These are phyloP conservation scores for Oryctolagus cuniculus DNA, from an alignment of 2,113 vertebrate species.

Conservation along the genomic window mOryCun1.1 NC_091436.1:24192501-24193000, in stretches of 20 bases:
- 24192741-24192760: not conserved
- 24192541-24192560: too few species aligned
- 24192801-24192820: not conserved
- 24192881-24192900: not conserved
- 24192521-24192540: too few species aligned
- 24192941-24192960: too few species aligned
- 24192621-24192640: not conserved
- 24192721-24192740: constrained; percentile 5
- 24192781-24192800: not conserved
- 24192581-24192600: too few species aligned
- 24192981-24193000: too few species aligned
- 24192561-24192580: too few species aligned
- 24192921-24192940: too few species aligned
- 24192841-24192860: too few species aligned
- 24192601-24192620: too few species aligned
- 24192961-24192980: too few species aligned
- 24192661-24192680: not conserved
- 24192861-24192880: not conserved
- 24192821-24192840: not conserved
- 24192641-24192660: not conserved
- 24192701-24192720: not conserved
- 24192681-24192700: not conserved
- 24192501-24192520: too few species aligned
- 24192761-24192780: not conserved
- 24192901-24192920: too few species aligned